Percentiles rank a stretch among this genome's conserved stretches.
Conservation (phyloP, 2,113 vertebrate species). For the Laticauda colubrina region DNA sequence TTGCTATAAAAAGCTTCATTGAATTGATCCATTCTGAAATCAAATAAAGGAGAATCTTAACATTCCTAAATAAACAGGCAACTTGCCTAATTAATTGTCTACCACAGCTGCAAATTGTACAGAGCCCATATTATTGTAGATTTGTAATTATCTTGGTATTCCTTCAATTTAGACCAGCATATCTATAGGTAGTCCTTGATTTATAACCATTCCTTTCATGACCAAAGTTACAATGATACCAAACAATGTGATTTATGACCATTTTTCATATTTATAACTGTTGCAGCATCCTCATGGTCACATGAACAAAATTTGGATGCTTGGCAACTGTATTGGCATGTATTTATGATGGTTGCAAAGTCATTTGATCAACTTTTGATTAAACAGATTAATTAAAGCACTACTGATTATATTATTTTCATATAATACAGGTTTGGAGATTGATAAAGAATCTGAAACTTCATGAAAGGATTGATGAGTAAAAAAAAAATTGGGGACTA, state of each 20-base stretch:
- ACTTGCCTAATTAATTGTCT: not conserved
- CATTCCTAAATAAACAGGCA: not conserved
- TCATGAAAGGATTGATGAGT: not conserved
- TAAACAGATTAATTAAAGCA: not conserved
- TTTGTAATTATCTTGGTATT: not conserved
- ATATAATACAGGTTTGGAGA: not conserved
- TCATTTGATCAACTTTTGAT: no score
- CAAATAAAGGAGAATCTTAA: not conserved
- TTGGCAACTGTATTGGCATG: no score
- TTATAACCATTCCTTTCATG: no score
- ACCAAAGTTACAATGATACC: no score
- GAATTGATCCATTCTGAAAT: not conserved
- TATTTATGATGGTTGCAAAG: no score
- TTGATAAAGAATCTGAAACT: not conserved
- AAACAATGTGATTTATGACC: no score
- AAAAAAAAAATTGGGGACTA: not conserved
- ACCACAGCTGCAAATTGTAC: not conserved
- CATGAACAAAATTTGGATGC: no score
- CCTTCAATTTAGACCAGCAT: not conserved
- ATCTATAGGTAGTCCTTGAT: not conserved
- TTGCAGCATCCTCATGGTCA: no score
- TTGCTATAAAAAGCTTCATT: conserved; percentile 3
- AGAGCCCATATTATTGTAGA: not conserved
- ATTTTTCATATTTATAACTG: no score
- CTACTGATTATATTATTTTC: not conserved